Conservation (phyloP, 2,797 vertebrate species). For the Thunnus albacares region DNA sequence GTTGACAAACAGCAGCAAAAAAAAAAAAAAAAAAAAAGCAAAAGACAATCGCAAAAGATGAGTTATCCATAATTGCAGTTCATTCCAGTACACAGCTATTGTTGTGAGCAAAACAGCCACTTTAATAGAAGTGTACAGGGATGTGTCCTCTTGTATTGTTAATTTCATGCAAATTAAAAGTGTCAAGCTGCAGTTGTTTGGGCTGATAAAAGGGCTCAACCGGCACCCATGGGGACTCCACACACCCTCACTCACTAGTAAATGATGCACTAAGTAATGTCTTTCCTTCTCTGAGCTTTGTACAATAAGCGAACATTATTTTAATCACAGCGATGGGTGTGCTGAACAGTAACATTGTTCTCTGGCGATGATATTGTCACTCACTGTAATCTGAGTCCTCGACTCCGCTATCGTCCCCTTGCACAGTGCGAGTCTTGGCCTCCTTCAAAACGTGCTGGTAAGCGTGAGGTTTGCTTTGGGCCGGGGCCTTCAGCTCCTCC, state of each 20-base stretch:
- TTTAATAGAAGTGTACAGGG: constrained; percentile 49
- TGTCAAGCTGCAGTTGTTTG: constrained; percentile 64
- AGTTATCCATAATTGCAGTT: constrained; percentile 63
- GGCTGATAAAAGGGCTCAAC: constrained; percentile 62
- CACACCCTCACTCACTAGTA: constrained; percentile 23
- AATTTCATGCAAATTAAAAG: constrained; percentile 72
- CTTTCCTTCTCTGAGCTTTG: constrained; percentile 3
- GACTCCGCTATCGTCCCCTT: constrained; percentile 77
- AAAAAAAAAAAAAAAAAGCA: constrained; percentile 8
- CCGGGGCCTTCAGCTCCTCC: constrained; percentile 80
- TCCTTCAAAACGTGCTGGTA: constrained; percentile 74
- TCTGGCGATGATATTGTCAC: constrained; percentile 18
- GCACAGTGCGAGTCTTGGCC: constrained; percentile 72
- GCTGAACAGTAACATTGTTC: background rate
- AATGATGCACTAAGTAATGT: constrained; percentile 43
- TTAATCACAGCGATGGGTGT: constrained; percentile 15
- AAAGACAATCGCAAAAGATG: constrained; percentile 59
- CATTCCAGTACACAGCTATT: constrained; percentile 56
- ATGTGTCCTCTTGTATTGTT: constrained; percentile 60
- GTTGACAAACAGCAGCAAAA: constrained; percentile 44
- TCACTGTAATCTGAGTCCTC: constrained; percentile 86
- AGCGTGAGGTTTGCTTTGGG: constrained; percentile 57
- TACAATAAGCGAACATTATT: constrained; percentile 5
- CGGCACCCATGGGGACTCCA: constrained; percentile 30
- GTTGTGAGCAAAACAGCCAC: constrained; percentile 51